phyloP scores from a whole-genome alignment of 1,140 invertebrate species.

The Dendrolimus kikuchii region DNA sequence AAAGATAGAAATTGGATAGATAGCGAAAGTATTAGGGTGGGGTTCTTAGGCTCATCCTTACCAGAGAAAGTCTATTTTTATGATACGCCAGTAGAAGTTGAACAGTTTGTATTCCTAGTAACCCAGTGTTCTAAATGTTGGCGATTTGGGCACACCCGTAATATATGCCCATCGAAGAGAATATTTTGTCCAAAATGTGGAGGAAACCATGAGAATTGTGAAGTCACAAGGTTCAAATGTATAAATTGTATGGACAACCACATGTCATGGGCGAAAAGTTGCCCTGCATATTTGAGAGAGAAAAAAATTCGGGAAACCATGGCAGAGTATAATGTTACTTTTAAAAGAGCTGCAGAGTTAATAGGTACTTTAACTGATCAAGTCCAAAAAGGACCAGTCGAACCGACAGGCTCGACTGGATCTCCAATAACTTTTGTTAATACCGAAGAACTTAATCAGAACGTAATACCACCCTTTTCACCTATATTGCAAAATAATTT shows the following conservation, averaged over 20 bases:
- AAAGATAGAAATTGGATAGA: slow-evolving; percentile 1
- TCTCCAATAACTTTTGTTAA: neutral
- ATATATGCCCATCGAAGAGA: slow-evolving; percentile 13
- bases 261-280: slow-evolving; percentile 15
- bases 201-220: slow-evolving; percentile 11
- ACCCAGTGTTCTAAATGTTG: slow-evolving; percentile 9
- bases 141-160: slow-evolving; percentile 8
- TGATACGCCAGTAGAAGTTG: slow-evolving; percentile 3
- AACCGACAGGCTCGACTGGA: slow-evolving; percentile 9
- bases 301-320: slow-evolving; percentile 21
- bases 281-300: slow-evolving; percentile 23
- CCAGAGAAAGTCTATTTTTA: neutral
- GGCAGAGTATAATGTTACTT: slow-evolving; percentile 20
- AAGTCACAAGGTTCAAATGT: slow-evolving; percentile 9
- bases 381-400: too few species aligned
- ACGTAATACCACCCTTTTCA: too few species aligned
- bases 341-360: slow-evolving; percentile 16
- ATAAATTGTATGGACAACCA: slow-evolving; percentile 23
- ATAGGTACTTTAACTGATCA: neutral
- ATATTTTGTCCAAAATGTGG: slow-evolving; percentile 13
- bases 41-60: slow-evolving; percentile 2
- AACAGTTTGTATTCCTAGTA: slow-evolving; percentile 7
- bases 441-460: neutral
- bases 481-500: too few species aligned
- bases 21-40: slow-evolving; percentile 6